Conservation (phyloP, 2,888 invertebrate genomes). For the Oscheius sp. region DNA sequence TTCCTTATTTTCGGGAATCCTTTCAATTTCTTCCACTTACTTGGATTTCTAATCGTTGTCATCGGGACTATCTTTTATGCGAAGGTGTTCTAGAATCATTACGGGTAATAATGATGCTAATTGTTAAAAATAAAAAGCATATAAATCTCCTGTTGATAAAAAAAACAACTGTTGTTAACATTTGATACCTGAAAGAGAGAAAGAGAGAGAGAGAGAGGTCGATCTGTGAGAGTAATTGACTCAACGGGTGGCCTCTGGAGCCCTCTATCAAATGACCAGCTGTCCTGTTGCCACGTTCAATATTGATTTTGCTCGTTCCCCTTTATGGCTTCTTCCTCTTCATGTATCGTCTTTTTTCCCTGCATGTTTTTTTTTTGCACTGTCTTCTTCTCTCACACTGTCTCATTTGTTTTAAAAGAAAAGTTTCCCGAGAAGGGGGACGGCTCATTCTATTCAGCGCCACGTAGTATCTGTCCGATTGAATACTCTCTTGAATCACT, state of each 20-base stretch:
- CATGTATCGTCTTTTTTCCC: too few species aligned
- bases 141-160: background rate
- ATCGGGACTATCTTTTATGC: conserved; percentile 90
- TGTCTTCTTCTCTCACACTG: too few species aligned
- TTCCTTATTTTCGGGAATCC: conserved; percentile 92
- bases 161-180: background rate
- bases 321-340: background rate
- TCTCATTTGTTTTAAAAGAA: too few species aligned
- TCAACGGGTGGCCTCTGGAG: background rate
- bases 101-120: background rate
- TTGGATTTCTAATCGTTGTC: conserved; percentile 89
- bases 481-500: too few species aligned
- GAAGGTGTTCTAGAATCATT: conserved; percentile 73
- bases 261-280: conserved; percentile 10
- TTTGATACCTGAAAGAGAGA: too few species aligned
- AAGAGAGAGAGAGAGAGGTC: background rate
- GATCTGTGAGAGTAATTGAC: background rate
- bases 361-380: background rate
- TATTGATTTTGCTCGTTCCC: conserved; percentile 15
- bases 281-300: conserved; percentile 20
- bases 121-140: background rate
- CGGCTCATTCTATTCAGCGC: too few species aligned
- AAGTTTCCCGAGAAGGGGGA: too few species aligned
- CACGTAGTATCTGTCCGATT: too few species aligned
- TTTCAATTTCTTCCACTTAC: conserved; percentile 89